These are phyloP conservation scores for Bovichtus variegatus DNA, from an alignment of 2,797 vertebrate species.

Conservation along the genomic window DNA sequence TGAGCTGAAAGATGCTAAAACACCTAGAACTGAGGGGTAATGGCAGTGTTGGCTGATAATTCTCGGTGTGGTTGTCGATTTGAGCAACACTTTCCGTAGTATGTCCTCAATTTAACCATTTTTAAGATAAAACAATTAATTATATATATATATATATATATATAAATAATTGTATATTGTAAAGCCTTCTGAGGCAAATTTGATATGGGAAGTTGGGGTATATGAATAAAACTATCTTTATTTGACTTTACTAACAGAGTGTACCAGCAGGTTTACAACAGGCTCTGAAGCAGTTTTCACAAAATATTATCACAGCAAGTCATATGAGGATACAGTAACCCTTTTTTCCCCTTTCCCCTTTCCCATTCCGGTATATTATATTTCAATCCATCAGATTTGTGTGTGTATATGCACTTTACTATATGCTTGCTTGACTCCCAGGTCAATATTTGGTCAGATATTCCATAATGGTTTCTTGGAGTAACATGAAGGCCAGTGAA, in stretches of 20 bases:
- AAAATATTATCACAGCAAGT: background rate
- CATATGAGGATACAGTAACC: background rate
- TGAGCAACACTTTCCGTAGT: too few relatives aligned
- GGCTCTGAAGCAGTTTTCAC: background rate
- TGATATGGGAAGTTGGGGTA: background rate
- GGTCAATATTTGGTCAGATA: conserved; percentile 13
- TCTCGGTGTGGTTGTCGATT: too few relatives aligned
- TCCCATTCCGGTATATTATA: conserved; percentile 3
- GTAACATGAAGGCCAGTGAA: conserved; percentile 18
- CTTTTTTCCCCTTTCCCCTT: background rate
- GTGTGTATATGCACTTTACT: background rate
- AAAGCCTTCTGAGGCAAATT: background rate
- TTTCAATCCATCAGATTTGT: conserved; percentile 4
- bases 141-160: too few relatives aligned
- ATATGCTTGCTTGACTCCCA: background rate
- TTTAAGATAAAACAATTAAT: background rate
- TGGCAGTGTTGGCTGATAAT: too few relatives aligned
- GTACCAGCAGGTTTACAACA: background rate
- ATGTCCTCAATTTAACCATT: background rate
- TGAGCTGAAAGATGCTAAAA: too few relatives aligned
- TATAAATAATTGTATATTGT: too few relatives aligned
- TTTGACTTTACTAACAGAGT: background rate
- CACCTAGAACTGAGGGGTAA: too few relatives aligned
- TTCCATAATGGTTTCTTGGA: conserved; percentile 22
- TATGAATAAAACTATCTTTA: background rate